Percentiles rank a stretch among this genome's conserved stretches.
Evolutionary conservation across 2,797 vertebrate genomes (phyloP).

Genomic region (Alauda arvensis): DNA sequence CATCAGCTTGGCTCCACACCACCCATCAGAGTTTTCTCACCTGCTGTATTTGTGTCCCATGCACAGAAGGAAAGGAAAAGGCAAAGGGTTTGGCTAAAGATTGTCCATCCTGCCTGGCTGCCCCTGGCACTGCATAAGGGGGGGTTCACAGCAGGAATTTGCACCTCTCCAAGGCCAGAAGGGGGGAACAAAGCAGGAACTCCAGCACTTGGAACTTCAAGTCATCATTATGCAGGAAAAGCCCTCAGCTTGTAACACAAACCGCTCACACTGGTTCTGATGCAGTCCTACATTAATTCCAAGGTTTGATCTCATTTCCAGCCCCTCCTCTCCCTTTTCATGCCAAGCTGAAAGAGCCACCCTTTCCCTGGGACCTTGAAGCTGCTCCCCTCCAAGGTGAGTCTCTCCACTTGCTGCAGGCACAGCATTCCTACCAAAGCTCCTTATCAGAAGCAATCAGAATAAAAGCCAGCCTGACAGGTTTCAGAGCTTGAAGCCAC

Average conservation of each 20-base stretch:
- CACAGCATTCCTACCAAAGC: conserved; percentile 47
- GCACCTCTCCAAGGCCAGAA: background rate
- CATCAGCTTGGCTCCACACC: background rate
- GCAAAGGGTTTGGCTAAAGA: background rate
- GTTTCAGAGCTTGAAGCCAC: conserved; percentile 42
- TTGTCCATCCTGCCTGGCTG: background rate
- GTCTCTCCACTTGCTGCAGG: conserved; percentile 15
- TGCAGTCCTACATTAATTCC: background rate
- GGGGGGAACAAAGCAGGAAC: fast-evolving
- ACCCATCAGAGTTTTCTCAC: background rate
- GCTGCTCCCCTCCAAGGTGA: conserved; percentile 33
- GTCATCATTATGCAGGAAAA: background rate
- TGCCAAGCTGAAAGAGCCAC: background rate
- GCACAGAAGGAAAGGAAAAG: background rate
- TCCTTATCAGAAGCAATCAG: conserved; percentile 55
- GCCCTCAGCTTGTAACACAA: background rate
- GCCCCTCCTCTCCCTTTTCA: background rate
- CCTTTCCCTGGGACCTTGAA: background rate
- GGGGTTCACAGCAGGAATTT: background rate
- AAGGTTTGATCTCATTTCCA: background rate
- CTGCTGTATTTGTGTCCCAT: fast-evolving
- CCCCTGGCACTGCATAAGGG: fast-evolving
- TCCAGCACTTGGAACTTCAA: background rate
- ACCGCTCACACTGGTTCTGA: background rate
- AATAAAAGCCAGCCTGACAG: conserved; percentile 52